A percentile compares a stretch with the other conserved stretches of the same genome.
phyloP scores from a whole-genome alignment of 2,113 vertebrate genomes.

The Tringa solitaria region DNA sequence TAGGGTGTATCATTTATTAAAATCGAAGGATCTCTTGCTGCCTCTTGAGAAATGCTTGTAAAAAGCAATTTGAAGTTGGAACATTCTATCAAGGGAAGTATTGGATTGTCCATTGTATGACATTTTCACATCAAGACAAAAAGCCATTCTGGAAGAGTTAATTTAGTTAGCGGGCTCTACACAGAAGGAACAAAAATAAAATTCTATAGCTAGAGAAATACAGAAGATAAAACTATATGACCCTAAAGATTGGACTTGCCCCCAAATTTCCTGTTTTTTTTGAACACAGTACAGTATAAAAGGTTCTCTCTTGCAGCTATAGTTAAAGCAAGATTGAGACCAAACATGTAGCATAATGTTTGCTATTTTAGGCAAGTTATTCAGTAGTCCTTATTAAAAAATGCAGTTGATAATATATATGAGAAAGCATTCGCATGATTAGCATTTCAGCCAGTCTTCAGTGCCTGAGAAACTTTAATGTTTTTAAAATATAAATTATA shows the following conservation, averaged over 20 bases:
- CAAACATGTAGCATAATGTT: not conserved
- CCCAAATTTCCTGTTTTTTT: not conserved
- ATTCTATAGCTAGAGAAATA: not conserved
- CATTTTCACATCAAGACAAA: not conserved
- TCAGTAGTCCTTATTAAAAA: not conserved
- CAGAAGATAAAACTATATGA: not conserved
- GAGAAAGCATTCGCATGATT: not conserved
- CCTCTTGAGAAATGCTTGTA: not conserved
- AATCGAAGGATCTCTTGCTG: not conserved
- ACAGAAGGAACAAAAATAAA: not conserved
- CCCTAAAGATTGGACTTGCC: not conserved
- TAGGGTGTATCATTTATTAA: not conserved
- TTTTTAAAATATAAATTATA: not conserved
- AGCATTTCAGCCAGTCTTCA: not conserved
- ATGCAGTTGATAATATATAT: not conserved
- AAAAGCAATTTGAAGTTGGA: not conserved
- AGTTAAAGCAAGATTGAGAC: not conserved
- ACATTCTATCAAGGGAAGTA: not conserved
- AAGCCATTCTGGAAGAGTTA: not conserved
- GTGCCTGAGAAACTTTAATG: not conserved
- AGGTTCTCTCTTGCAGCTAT: not conserved
- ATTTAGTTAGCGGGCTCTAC: not conserved
- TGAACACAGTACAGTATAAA: not conserved
- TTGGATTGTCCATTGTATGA: not conserved
- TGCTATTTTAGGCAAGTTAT: not conserved